Conservation (phyloP, 2,113 vertebrate genomes). For the Caloenas nicobarica region DNA sequence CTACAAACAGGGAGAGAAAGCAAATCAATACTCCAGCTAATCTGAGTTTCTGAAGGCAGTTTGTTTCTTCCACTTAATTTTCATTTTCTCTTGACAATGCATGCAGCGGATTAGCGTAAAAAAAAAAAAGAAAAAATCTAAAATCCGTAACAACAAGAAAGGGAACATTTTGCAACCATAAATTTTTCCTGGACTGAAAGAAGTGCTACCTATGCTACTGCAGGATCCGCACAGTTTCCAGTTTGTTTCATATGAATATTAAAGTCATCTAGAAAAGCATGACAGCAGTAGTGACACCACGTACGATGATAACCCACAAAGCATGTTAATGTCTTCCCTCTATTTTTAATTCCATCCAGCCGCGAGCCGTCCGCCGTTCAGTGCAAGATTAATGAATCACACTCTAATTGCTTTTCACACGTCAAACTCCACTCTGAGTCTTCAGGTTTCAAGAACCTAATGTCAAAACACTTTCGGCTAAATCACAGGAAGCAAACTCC, state of each 20-base stretch:
- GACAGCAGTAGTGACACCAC: not conserved
- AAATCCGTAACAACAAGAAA: not conserved
- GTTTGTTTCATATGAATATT: not conserved
- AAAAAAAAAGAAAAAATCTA: not conserved
- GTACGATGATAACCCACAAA: not conserved
- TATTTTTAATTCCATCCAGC: slow-evolving; percentile 60
- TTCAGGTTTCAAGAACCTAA: slow-evolving; percentile 7
- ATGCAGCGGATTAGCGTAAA: not conserved
- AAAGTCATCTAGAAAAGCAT: not conserved
- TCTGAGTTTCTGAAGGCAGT: not conserved
- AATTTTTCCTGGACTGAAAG: not conserved
- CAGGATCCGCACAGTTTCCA: not conserved
- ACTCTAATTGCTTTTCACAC: slow-evolving; percentile 18
- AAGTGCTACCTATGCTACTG: not conserved
- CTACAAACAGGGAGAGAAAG: not conserved
- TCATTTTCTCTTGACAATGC: not conserved
- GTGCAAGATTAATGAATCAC: slow-evolving; percentile 34
- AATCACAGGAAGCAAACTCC: not conserved
- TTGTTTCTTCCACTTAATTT: not conserved
- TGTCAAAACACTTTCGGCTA: slow-evolving; percentile 25
- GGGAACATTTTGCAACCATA: not conserved
- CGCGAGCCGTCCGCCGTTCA: not conserved
- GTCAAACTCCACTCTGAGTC: slow-evolving; percentile 24
- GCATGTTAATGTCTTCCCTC: slow-evolving; percentile 11
- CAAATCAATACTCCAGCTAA: not conserved